Base-by-base conservation (phyloP, 2,113 vertebrate genomes). In the Pterocles orientalis region DNA sequence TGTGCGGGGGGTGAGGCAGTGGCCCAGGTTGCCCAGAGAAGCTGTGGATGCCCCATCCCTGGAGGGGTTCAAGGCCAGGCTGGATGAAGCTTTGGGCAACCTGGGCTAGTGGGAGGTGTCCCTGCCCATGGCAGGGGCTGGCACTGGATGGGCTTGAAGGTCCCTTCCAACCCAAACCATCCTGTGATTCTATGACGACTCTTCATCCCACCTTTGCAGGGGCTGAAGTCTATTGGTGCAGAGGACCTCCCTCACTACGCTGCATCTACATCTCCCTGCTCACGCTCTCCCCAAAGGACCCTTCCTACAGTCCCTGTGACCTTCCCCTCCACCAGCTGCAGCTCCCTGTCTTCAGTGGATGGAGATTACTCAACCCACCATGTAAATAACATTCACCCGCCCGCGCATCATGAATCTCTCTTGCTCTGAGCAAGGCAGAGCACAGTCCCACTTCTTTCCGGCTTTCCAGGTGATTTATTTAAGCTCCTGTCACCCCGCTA, bases 301-400 rank as follows among this genome's bases (percentile, higher is more conserved):
- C 26, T 41, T 26, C 14, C 39, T 4, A 13, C 9, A 8, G 14
- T 33, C 14, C 16, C 7, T 1, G 1, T 4, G 21, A n/a, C 10
- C 26, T 58, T 68, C 58, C 29, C 18, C 29, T 24, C 10, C 1
- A 2, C 9, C 84, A 51, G 41, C 53, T 76, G 71, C 76, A 47
- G 54, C 43, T 80, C 61, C 41, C 18, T 12, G 12, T 34, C 18
- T 15, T 24, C 0, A 0, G 16, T 12, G 47, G 69, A 23, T n/a
- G 36, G 54, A 69, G 64, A 66, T 34, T 20, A 34, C 54, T 64
- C 6, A 1, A 47, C 15, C 39, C 1, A 0, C 33, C 1, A 3
- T 3, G 54, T 6, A 68, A 87, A 56, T 1, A 68, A 18, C 13
- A 6, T 41, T 68, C 2, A 0, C 62, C 23, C 6, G 1, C 47